Evolutionary conservation across 2,113 vertebrate species (phyloP), one percentile per base, ranked within the genome.

Genomic region (Sinocyclocheilus anshuiensis): DNA sequence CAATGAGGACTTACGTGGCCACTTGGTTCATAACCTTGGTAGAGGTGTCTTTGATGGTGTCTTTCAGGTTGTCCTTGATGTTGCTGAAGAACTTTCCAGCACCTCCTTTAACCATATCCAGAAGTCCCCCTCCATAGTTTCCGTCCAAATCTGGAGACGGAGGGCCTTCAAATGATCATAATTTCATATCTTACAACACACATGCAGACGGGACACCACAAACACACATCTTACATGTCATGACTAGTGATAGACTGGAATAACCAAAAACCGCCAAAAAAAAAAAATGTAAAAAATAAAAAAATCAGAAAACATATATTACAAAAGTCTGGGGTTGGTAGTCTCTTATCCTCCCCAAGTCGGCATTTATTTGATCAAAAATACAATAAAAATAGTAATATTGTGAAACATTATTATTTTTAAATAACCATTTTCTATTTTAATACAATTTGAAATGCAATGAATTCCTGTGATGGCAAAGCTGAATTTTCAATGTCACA

Each of bases 41-140:
- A 89, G 98, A 99, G 1, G 98, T 99, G 91, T 99, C 98, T 84
- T 99, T 99, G 89, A 99, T 93, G 11, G 98, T 99, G 89, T 99
- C 98, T 93, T 99, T 99, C 91, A 99, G 90, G 95, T 99, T 99
- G 92, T 99, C 98, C 92, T 99, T 99, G 59, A 99, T 94, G 92
- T 98, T 99, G 93, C 97, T 99, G 93, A 99, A 99, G 86, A 99
- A 98, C 87, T 98, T 96, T 69, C 98, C 98, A 0, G 98, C 98
- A 89, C 98, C 98, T 89, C 98, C 98, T 90, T 99, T 99, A 83
- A 99, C 96, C 96, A 99, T 99, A 91, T 99, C 98, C 88, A 99
- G 92, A 86, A 99, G 95, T 29, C 98, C 98, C 67, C 98, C 97
- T 2, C 96, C 97, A 22, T 96, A 97, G 93, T 91, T 96, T 81